These are phyloP conservation scores for Chondrilla cf. caribensis DNA, from an alignment of 37 sponge, comb jelly and placozoan species.

Conservation along the genomic window DNA sequence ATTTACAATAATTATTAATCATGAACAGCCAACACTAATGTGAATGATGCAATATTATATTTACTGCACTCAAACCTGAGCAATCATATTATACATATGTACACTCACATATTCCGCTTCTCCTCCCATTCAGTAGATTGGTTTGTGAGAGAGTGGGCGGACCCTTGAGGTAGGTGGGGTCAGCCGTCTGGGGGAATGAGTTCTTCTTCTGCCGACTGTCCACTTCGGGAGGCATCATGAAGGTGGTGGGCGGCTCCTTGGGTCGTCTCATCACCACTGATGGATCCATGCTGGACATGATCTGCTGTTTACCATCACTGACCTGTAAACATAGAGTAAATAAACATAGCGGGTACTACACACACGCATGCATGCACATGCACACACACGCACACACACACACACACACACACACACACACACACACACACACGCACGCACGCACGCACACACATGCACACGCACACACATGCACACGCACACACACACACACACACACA, in stretches of 20 bases:
- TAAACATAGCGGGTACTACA: neutral
- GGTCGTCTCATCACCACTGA: neutral
- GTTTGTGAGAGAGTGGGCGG: slow-evolving; percentile 3
- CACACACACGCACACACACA: slow-evolving; percentile 1
- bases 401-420: neutral
- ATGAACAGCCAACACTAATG: too few species aligned
- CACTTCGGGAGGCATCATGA: slow-evolving; percentile 10
- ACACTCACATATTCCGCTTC: slow-evolving; percentile 12
- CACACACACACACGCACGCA: neutral
- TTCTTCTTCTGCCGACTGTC: slow-evolving; percentile 16
- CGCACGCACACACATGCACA: neutral
- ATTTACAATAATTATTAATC: too few species aligned
- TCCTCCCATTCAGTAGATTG: neutral
- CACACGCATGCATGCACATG: neutral
- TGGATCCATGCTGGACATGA: neutral
- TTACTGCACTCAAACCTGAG: too few species aligned
- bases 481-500: too few species aligned
- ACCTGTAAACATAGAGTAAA: too few species aligned
- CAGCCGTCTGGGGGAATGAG: slow-evolving; percentile 3
- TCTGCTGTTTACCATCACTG: too few species aligned
- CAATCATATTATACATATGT: too few species aligned
- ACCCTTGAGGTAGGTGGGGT: neutral
- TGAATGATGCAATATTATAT: too few species aligned
- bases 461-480: too few species aligned
- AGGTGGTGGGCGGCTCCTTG: neutral